phyloP scores from a whole-genome alignment of 2,113 vertebrate genomes.

The Urocolius indicus region DNA sequence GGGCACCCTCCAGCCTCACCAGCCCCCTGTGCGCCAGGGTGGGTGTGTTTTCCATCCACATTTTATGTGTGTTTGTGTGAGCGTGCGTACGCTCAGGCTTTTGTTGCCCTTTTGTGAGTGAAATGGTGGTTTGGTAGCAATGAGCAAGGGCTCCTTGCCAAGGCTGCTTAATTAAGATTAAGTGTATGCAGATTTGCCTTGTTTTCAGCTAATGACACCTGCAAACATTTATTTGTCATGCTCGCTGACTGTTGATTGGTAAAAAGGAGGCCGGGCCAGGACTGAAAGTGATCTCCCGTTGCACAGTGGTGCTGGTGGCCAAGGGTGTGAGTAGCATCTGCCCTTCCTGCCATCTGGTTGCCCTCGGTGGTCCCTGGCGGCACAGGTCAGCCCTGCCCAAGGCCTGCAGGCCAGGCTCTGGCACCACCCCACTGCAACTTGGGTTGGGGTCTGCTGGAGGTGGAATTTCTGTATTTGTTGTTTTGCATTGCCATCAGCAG shows the following conservation, averaged over 20 bases:
- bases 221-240: slow-evolving; percentile 70
- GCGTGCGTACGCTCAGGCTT: not conserved
- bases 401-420: not conserved
- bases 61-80: not conserved
- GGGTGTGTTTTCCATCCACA: not conserved
- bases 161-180: slow-evolving; percentile 48
- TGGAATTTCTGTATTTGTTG: not conserved
- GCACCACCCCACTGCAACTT: not conserved
- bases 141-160: slow-evolving; percentile 66
- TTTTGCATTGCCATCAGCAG: not conserved
- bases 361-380: not conserved
- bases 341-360: rapidly evolving
- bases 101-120: slow-evolving; percentile 59
- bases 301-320: not conserved
- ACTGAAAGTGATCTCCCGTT: not conserved
- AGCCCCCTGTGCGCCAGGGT: rapidly evolving
- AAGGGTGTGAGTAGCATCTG: not conserved
- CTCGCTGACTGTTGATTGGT: slow-evolving; percentile 43
- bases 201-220: slow-evolving; percentile 76
- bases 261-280: not conserved
- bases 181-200: slow-evolving; percentile 75
- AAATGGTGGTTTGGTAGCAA: slow-evolving; percentile 59
- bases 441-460: not conserved
- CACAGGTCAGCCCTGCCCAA: not conserved
- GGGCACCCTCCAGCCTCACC: not conserved